These are phyloP conservation scores for Tetrax tetrax DNA, from an alignment of 2,113 vertebrate species.

Conservation along the genomic window DNA sequence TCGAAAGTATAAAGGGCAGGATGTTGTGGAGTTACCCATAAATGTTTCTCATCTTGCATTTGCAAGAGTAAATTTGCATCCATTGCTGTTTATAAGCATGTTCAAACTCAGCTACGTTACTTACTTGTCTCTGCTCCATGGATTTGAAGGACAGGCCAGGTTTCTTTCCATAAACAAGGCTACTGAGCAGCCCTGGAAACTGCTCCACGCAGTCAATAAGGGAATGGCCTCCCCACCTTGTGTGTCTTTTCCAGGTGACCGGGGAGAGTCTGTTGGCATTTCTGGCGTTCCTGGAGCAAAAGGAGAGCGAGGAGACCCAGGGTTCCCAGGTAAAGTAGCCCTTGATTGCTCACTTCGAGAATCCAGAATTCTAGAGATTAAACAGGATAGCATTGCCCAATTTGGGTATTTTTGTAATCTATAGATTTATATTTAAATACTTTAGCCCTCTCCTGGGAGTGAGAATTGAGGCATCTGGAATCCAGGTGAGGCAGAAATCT, in stretches of 20 bases:
- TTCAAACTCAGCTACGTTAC: neutral
- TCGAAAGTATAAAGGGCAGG: neutral
- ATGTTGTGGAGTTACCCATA: neutral
- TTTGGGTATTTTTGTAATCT: neutral
- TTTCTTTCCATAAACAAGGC: neutral
- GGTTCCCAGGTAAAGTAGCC: conserved; percentile 79
- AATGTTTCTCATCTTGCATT: neutral
- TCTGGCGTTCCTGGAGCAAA: conserved; percentile 80
- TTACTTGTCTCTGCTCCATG: neutral
- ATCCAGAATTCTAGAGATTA: neutral
- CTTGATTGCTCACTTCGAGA: neutral
- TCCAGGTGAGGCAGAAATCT: neutral
- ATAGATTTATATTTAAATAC: neutral
- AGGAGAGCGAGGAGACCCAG: conserved; percentile 81
- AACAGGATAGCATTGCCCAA: neutral
- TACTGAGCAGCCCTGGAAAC: neutral
- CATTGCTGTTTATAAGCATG: neutral
- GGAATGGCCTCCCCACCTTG: neutral
- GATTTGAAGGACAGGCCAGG: neutral
- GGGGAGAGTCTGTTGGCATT: conserved; percentile 75
- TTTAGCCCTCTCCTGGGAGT: neutral
- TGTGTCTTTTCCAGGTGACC: conserved; percentile 76
- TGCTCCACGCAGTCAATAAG: neutral
- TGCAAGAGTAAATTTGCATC: neutral
- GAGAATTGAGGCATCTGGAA: neutral